Evolutionary conservation across 2,888 invertebrate species (phyloP), one percentile per base, ranked within the genome.

Genomic region (Morinoia aosen): DNA sequence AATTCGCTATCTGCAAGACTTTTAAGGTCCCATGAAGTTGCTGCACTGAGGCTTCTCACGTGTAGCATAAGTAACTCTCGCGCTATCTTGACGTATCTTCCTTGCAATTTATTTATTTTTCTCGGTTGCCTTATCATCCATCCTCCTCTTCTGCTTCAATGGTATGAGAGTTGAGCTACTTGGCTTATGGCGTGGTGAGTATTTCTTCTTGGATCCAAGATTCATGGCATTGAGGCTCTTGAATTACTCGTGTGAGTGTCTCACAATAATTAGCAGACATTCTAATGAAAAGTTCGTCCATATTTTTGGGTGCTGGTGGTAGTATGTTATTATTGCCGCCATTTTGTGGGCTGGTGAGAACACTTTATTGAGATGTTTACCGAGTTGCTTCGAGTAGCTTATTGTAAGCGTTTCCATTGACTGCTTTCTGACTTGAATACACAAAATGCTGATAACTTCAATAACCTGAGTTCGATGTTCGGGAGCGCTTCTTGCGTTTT

Each of bases 51-150:
- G 90, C 90, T 90, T 76, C 40, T 90, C 90, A 40, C 12, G 90
- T 90, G 90, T 90, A 40, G 90, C 90, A 90, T 90, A 90, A 90
- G 90, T 90, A 40, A 48, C 90, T 90, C 39, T 48, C 39, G 90
- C 40, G 12, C 19, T 90, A 90, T 90, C 90, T 90, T 19, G 90
- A 90, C 90, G 90, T 40, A 90, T 90, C 90, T 90, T 48, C 16
- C 12, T 16, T 33, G 76, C 76, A 33, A 76, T 19, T 76, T 76
- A 76, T 76, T 76, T 76, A 76, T 10, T 76, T 76, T 76, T 76
- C 76, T 76, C 76, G 76, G 33, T 33, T 76, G 76, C 33, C 76
- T 76, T 76, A 76, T 33, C 76, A 16, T 76, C 33, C 61, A 61
- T 76, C 48, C 48, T 48, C 48, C 48, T 48, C 76, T 76, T 11